Percentiles rank a stretch among this genome's conserved stretches.
phyloP scores from a whole-genome alignment of 2,888 invertebrate species.

The Drosophila cracens region DNA sequence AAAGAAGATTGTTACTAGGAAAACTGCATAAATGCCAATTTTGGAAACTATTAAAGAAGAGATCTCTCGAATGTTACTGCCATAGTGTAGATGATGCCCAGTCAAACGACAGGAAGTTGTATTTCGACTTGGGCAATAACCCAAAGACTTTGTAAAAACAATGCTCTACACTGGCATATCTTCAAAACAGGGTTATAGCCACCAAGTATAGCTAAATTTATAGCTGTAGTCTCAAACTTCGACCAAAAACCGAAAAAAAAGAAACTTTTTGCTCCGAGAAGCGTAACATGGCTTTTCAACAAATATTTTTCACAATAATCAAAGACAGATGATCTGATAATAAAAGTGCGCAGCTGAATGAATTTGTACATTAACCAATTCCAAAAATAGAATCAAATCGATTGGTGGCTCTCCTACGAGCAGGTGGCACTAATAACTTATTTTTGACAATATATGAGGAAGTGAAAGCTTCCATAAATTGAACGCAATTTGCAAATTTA shows the following conservation, averaged over 20 bases:
- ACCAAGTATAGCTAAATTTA: conserved; percentile 9
- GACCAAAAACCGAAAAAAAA: conserved; percentile 59
- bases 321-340: neutral
- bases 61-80: neutral
- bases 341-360: neutral
- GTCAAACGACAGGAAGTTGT: conserved; percentile 64
- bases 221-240: conserved; percentile 44
- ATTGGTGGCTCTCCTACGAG: neutral
- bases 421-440: neutral
- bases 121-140: conserved; percentile 60
- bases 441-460: neutral
- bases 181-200: conserved; percentile 22
- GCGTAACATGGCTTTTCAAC: conserved; percentile 80
- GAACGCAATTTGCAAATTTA: neutral
- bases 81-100: neutral
- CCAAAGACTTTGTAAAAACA: conserved; percentile 40
- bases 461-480: conserved; percentile 8
- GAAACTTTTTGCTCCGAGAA: conserved; percentile 77
- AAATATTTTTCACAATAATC: conserved; percentile 29
- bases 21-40: neutral
- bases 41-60: neutral
- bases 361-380: neutral
- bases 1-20: neutral
- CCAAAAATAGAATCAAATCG: conserved; percentile 1
- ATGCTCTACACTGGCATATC: conserved; percentile 22